Evolutionary conservation across 2,797 vertebrate species (phyloP).

Genomic region (Graptemys geographica): DNA sequence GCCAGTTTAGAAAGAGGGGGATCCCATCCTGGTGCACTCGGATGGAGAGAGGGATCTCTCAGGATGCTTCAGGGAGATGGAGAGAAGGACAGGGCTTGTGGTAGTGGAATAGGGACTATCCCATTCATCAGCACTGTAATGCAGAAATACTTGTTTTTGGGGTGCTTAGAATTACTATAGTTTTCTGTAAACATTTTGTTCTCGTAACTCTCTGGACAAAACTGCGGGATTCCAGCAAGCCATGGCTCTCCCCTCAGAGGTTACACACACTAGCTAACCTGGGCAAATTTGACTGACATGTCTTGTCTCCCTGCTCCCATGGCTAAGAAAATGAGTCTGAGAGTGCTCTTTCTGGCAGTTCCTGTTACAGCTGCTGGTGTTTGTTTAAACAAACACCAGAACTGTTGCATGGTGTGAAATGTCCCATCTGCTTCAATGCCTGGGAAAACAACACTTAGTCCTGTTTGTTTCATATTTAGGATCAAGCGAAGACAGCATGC

Average conservation of each 20-base stretch:
- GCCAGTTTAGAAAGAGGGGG: neutral
- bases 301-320: neutral
- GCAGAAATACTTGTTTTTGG: neutral
- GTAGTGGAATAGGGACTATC: neutral
- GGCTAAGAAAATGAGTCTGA: neutral
- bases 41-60: neutral
- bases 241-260: neutral
- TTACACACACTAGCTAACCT: neutral
- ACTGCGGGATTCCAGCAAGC: neutral
- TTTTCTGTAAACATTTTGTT: neutral
- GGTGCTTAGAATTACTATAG: neutral
- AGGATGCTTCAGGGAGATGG: neutral
- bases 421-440: neutral
- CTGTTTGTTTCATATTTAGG: slow-evolving; percentile 74
- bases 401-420: neutral
- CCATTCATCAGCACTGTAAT: neutral
- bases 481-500: slow-evolving; percentile 83
- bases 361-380: neutral
- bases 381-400: neutral
- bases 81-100: neutral
- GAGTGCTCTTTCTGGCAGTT: neutral
- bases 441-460: neutral
- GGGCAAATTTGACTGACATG: neutral
- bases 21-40: neutral
- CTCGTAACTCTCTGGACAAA: neutral